Evolutionary conservation across 2,113 vertebrate species (phyloP).

Genomic region (Kryptolebias marmoratus): DNA sequence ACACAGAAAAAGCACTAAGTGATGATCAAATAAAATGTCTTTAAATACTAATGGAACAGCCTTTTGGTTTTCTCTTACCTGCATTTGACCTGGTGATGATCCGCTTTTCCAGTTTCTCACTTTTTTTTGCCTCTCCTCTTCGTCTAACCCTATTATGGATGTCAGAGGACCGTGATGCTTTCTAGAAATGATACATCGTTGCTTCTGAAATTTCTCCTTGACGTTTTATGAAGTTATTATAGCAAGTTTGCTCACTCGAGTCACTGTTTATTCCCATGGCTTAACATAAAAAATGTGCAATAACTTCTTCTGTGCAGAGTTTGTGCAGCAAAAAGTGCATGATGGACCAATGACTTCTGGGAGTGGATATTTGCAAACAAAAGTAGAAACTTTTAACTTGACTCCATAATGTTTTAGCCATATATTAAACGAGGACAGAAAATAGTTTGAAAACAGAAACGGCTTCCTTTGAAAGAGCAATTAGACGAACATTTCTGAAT

Average conservation of each 20-base stretch:
- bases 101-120: neutral
- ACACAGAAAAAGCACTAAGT: slow-evolving; percentile 52
- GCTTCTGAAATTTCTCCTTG: neutral
- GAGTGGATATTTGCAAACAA: no score
- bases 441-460: slow-evolving; percentile 10
- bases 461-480: slow-evolving; percentile 12
- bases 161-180: neutral
- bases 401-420: neutral
- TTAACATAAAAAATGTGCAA: neutral
- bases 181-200: neutral
- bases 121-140: neutral
- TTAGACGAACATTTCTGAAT: slow-evolving; percentile 38
- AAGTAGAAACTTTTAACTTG: neutral
- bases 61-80: neutral
- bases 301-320: no score
- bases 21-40: slow-evolving; percentile 1
- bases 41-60: slow-evolving; percentile 39
- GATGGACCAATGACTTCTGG: no score
- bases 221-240: neutral
- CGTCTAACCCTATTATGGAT: no score
- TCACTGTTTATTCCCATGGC: neutral
- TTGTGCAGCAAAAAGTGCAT: no score
- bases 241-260: neutral
- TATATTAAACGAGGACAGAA: neutral
- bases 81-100: slow-evolving; percentile 3